Percentiles rank a stretch among this genome's conserved stretches.
phyloP scores from a whole-genome alignment of 2,888 invertebrate genomes.

The Calliscelio sp. region DNA sequence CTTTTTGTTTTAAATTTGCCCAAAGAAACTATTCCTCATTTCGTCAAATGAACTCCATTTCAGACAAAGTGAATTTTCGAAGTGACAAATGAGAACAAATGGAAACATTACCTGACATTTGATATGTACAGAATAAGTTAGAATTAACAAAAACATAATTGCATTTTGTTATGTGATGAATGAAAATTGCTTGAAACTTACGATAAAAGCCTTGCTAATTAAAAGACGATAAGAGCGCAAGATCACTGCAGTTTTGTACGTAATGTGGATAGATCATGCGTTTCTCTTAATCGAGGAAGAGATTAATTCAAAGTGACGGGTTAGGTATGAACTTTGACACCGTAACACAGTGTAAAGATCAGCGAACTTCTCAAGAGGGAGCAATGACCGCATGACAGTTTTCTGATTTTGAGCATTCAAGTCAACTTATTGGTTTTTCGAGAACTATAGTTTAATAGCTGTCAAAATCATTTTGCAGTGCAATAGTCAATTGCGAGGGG shows the following conservation, averaged over 20 bases:
- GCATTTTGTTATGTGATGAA: constrained; percentile 28
- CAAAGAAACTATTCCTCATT: too few relatives aligned
- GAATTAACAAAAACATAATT: neutral
- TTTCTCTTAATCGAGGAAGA: constrained; percentile 73
- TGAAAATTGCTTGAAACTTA: constrained; percentile 30
- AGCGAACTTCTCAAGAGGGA: constrained; percentile 61
- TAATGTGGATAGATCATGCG: constrained; percentile 65
- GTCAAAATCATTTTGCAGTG: neutral
- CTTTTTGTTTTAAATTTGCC: too few relatives aligned
- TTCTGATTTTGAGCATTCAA: constrained; percentile 37
- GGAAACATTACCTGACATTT: too few relatives aligned
- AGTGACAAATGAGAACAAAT: too few relatives aligned
- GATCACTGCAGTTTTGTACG: constrained; percentile 45
- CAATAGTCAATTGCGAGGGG: neutral
- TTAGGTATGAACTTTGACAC: constrained; percentile 72
- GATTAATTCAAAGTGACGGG: constrained; percentile 77
- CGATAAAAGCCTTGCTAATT: constrained; percentile 51
- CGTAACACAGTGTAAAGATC: constrained; percentile 73
- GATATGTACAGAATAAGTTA: neutral
- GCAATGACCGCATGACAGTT: constrained; percentile 61
- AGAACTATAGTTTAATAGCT: neutral
- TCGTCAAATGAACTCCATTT: too few relatives aligned
- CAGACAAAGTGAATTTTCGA: too few relatives aligned
- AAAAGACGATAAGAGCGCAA: constrained; percentile 56
- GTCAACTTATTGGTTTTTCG: constrained; percentile 18